Percentiles rank a stretch among this genome's conserved stretches.
Conservation (phyloP, 2,113 vertebrate species). For the Uropsilus gracilis region DNA sequence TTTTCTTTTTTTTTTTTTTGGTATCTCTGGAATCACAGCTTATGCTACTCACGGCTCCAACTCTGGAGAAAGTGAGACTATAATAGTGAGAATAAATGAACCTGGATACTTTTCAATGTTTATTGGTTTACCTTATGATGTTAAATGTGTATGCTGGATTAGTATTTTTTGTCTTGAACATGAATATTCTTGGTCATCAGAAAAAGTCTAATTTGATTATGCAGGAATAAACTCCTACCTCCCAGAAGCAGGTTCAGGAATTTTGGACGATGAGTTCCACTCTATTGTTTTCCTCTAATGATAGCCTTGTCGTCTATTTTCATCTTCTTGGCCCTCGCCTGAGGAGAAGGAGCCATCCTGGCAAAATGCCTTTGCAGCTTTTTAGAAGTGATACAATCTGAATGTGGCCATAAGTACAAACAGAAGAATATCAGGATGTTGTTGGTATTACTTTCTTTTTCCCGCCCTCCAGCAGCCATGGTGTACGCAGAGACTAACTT, state of each 20-base stretch:
- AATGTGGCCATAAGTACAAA: not conserved
- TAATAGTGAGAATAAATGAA: not conserved
- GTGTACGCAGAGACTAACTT: not conserved
- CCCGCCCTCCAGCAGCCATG: not conserved
- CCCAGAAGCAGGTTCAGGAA: not conserved
- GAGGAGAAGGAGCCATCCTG: constrained; percentile 29
- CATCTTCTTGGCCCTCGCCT: not conserved
- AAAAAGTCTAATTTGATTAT: not conserved
- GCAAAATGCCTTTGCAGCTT: constrained; percentile 27
- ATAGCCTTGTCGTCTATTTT: constrained; percentile 49
- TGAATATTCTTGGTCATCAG: not conserved
- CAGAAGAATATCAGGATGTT: not conserved
- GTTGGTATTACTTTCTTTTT: not conserved
- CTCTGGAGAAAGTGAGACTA: not conserved
- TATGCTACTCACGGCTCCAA: not conserved
- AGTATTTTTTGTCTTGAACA: not conserved
- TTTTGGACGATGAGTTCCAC: not conserved
- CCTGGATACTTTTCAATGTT: not conserved
- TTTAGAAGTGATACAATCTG: constrained; percentile 39
- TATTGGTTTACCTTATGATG: not conserved
- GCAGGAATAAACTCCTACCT: not conserved
- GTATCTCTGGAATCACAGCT: not conserved
- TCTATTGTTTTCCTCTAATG: constrained; percentile 53
- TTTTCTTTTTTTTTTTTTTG: too few relatives aligned
- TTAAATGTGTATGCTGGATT: not conserved